phyloP scores from a whole-genome alignment of 2,113 vertebrate species.

The Ursus arctos region DNA sequence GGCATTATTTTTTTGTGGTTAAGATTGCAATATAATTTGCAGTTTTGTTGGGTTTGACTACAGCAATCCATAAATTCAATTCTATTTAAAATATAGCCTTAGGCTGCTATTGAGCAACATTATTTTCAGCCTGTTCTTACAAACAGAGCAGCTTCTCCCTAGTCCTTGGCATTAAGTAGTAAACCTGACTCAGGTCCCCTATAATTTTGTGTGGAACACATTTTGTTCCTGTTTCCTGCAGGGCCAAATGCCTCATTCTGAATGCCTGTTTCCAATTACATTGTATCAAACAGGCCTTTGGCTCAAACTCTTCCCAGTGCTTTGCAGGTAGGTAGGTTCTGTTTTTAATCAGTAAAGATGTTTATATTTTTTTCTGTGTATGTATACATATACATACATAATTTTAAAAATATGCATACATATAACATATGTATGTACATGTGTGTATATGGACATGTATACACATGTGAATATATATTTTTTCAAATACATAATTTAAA shows the following conservation, averaged over 20 bases:
- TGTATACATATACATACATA: neutral
- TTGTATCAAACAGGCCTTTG: constrained; percentile 28
- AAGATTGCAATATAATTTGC: constrained; percentile 47
- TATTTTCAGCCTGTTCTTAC: constrained; percentile 65
- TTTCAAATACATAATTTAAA: constrained; percentile 24
- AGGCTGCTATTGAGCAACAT: constrained; percentile 52
- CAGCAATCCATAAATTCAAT: constrained; percentile 46
- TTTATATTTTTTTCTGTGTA: neutral
- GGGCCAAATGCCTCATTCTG: constrained; percentile 53
- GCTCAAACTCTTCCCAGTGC: neutral
- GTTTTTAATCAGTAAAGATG: constrained; percentile 28
- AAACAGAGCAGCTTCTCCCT: constrained; percentile 49
- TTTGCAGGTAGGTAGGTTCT: constrained; percentile 55
- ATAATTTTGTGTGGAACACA: constrained; percentile 71
- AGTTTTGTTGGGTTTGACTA: constrained; percentile 41
- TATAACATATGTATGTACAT: neutral
- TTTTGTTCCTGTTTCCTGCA: constrained; percentile 66
- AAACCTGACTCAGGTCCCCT: constrained; percentile 68
- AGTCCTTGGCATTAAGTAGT: constrained; percentile 59
- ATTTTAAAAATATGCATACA: neutral
- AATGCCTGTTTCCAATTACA: constrained; percentile 40
- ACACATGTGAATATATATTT: neutral
- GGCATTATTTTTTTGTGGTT: constrained; percentile 27
- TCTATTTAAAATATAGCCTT: constrained; percentile 42
- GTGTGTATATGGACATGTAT: neutral